Percentiles rank a stretch among this genome's conserved stretches.
These are phyloP conservation scores for Ceraclea dissimilis DNA, from an alignment of 2,888 invertebrate species.

Conservation along the genomic window DNA sequence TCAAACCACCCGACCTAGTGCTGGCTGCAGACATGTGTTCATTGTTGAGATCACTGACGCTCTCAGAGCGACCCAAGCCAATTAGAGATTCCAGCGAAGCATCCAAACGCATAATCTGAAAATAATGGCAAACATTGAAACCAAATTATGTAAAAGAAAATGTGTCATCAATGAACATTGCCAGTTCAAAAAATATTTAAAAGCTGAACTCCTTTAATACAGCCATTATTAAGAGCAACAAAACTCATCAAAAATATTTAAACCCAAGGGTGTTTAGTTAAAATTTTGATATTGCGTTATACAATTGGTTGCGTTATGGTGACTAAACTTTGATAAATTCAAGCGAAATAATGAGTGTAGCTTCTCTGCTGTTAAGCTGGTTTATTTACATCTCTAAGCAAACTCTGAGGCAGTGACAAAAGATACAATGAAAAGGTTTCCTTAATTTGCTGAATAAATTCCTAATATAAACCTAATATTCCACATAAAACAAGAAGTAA, in stretches of 20 bases:
- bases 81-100: slow-evolving; percentile 69
- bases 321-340: no score
- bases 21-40: slow-evolving; percentile 37
- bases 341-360: no score
- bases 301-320: no score
- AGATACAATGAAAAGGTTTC: not conserved
- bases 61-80: slow-evolving; percentile 72
- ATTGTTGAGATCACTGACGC: slow-evolving; percentile 74
- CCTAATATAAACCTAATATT: no score
- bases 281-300: not conserved
- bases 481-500: no score
- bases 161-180: no score
- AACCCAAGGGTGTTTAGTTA: not conserved
- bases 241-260: no score
- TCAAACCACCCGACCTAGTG: slow-evolving; percentile 27
- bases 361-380: no score
- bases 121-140: not conserved
- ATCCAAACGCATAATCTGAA: slow-evolving; percentile 73
- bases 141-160: slow-evolving; percentile 2
- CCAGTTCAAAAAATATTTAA: not conserved
- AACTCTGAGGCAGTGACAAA: not conserved
- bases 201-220: not conserved
- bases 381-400: not conserved
- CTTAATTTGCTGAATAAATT: not conserved
- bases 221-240: not conserved